A percentile compares a stretch with the other conserved stretches of the same genome.
phyloP scores from a whole-genome alignment of 1,140 invertebrate genomes.

The Heterodera schachtii region DNA sequence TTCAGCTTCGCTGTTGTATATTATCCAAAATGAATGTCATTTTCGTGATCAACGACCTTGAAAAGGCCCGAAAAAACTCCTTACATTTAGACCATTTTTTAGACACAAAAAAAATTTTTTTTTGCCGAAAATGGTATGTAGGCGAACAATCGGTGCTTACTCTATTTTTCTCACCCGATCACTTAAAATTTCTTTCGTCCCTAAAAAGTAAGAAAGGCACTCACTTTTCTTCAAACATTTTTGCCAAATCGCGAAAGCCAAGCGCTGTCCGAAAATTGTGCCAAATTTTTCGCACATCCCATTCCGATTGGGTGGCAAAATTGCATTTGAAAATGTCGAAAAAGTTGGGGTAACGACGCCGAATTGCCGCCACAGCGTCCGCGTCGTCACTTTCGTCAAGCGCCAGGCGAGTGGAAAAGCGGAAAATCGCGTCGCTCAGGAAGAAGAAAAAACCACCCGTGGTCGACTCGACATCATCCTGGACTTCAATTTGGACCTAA shows the following conservation, averaged over 20 bases:
- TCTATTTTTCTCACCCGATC: background rate
- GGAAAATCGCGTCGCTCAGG: slow-evolving; percentile 13
- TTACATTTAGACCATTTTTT: too few species aligned
- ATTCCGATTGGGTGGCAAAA: background rate
- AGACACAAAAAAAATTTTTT: too few species aligned
- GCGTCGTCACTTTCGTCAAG: too few species aligned
- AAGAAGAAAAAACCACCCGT: slow-evolving; percentile 14
- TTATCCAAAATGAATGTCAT: too few species aligned
- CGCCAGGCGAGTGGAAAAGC: slow-evolving; percentile 16
- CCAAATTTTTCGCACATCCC: background rate
- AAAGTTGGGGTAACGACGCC: slow-evolving; percentile 31
- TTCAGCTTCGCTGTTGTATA: too few species aligned
- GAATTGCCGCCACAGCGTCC: slow-evolving; percentile 11
- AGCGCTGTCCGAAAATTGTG: background rate
- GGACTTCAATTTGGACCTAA: slow-evolving; percentile 13
- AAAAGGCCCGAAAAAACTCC: too few species aligned
- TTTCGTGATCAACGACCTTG: too few species aligned
- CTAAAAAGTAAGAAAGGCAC: too few species aligned
- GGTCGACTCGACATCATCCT: slow-evolving; percentile 27
- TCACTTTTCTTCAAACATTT: slow-evolving; percentile 20
- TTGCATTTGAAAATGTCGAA: slow-evolving; percentile 18
- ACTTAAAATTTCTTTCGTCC: too few species aligned
- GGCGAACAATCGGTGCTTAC: too few species aligned
- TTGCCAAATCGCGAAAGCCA: background rate
- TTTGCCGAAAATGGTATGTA: too few species aligned